Percentiles rank a stretch among this genome's conserved stretches.
phyloP scores from a whole-genome alignment of 2,888 invertebrate species.

The Deroplatys truncata region DNA sequence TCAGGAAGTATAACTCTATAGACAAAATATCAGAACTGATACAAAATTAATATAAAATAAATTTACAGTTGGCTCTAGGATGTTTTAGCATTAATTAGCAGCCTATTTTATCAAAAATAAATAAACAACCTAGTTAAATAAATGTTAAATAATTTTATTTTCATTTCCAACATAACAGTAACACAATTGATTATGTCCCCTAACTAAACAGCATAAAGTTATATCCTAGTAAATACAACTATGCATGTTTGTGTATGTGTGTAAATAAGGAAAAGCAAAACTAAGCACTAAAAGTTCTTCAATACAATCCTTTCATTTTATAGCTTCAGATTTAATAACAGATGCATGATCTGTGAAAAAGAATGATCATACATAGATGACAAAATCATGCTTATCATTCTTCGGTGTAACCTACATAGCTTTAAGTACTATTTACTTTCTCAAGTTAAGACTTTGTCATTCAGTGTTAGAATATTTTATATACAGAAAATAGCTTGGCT shows the following conservation, averaged over 20 bases:
- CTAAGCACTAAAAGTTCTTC: not conserved
- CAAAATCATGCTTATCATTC: no score
- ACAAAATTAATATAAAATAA: not conserved
- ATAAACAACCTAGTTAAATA: not conserved
- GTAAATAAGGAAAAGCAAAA: not conserved
- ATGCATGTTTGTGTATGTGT: not conserved
- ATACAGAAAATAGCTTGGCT: no score
- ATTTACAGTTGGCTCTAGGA: not conserved
- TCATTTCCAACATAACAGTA: not conserved
- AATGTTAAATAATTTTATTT: not conserved
- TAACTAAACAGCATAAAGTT: not conserved
- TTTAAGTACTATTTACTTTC: no score
- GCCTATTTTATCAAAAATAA: not conserved
- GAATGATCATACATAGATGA: no score
- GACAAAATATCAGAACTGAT: not conserved
- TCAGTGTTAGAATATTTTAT: no score
- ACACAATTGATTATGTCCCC: not conserved
- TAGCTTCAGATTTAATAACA: no score
- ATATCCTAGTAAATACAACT: not conserved
- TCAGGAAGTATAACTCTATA: not conserved
- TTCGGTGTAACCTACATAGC: no score
- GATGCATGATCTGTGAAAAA: no score
- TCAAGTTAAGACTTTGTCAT: no score
- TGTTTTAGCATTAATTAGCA: not conserved
- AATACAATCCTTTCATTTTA: not conserved